phyloP scores from a whole-genome alignment of 2,797 vertebrate genomes.

The Acipenser ruthenus region DNA sequence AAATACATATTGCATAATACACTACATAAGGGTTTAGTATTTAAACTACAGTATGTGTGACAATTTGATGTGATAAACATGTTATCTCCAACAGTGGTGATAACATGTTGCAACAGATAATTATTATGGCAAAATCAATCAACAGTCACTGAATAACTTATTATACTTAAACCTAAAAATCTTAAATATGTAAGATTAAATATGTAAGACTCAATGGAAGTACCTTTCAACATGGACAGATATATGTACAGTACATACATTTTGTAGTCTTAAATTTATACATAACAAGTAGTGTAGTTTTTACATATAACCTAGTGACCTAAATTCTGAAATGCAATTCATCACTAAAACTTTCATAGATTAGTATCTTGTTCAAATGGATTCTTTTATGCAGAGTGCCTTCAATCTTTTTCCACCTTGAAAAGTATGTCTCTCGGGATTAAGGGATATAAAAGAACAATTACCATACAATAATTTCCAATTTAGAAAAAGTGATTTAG shows the following conservation, averaged over 20 bases:
- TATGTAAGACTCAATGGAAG: too few species aligned
- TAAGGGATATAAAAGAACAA: slow-evolving; percentile 40
- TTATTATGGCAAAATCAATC: too few species aligned
- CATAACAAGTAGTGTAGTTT: slow-evolving; percentile 15
- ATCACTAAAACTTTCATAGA: slow-evolving; percentile 26
- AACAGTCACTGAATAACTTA: too few species aligned
- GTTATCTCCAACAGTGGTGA: too few species aligned
- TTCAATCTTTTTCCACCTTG: slow-evolving; percentile 34
- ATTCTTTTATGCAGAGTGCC: slow-evolving; percentile 30
- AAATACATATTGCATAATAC: neutral
- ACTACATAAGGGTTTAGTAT: too few species aligned
- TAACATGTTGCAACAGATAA: too few species aligned
- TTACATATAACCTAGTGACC: slow-evolving; percentile 9
- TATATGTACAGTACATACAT: too few species aligned
- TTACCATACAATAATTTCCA: slow-evolving; percentile 52
- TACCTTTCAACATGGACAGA: too few species aligned
- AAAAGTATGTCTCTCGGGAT: slow-evolving; percentile 32
- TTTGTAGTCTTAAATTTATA: neutral
- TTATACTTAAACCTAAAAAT: too few species aligned
- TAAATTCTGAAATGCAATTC: slow-evolving; percentile 27
- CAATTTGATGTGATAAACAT: too few species aligned
- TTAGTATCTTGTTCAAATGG: slow-evolving; percentile 36
- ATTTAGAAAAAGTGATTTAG: slow-evolving; percentile 48
- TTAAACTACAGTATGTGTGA: too few species aligned
- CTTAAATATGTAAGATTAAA: too few species aligned